Percentiles rank a stretch among this genome's conserved stretches.
Conservation (phyloP, 2,113 vertebrate species). For the Ochotona curzoniae region DNA sequence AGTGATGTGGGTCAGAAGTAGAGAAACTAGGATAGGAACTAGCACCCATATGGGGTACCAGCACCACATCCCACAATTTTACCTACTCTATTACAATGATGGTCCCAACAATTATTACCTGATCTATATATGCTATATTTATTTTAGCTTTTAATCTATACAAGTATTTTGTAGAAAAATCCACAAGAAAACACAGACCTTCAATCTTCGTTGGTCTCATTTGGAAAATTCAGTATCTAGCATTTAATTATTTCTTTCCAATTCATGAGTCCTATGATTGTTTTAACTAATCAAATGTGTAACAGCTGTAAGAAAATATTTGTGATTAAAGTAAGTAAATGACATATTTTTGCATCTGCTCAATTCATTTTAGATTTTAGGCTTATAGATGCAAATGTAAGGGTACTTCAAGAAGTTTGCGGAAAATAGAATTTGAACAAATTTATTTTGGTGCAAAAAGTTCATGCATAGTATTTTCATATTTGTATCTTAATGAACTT, state of each 20-base stretch:
- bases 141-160: not conserved
- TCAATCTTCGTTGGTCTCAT: not conserved
- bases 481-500: too few species aligned
- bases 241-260: not conserved
- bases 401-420: not conserved
- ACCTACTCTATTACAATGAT: too few species aligned
- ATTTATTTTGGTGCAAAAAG: too few species aligned
- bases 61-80: too few species aligned
- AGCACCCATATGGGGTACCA: too few species aligned
- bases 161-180: not conserved
- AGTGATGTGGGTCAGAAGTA: too few species aligned
- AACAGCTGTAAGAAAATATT: not conserved
- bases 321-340: not conserved
- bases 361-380: slow-evolving; percentile 9
- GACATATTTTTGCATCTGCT: not conserved
- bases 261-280: not conserved
- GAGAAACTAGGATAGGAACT: too few species aligned
- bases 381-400: too few species aligned
- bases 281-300: not conserved
- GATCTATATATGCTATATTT: not conserved
- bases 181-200: not conserved
- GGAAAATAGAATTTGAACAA: too few species aligned
- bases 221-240: not conserved
- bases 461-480: too few species aligned
- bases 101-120: not conserved